Base-by-base conservation (phyloP, 1,140 invertebrate species). In the Orius laevigatus region DNA sequence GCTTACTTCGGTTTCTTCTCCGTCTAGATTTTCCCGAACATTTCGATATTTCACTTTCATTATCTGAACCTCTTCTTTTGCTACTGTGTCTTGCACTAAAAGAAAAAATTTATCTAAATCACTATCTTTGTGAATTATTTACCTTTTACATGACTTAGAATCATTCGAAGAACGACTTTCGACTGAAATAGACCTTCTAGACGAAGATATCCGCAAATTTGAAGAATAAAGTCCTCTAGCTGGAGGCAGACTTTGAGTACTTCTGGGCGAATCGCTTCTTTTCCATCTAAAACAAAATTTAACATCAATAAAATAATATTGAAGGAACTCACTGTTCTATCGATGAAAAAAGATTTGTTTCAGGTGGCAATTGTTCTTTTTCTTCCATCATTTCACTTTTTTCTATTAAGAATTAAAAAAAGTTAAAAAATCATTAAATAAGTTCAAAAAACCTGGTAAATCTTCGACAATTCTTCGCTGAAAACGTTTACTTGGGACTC, bases 401-500 rank as follows among this genome's bases (percentile, higher is more conserved):
- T n/a, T n/a, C n/a, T n/a, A n/a, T n/a, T n/a, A n/a, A n/a, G n/a
- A n/a, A n/a, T n/a, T n/a, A n/a, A n/a, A n/a, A n/a, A n/a, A n/a
- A n/a, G n/a, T n/a, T n/a, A n/a, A n/a, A n/a, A n/a, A n/a, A n/a
- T n/a, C n/a, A n/a, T n/a, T n/a, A n/a, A n/a, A n/a, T n/a, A n/a
- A n/a, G n/a, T n/a, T n/a, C n/a, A n/a, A n/a, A n/a, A n/a, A n/a
- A n/a, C n/a, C n/a, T n/a, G n/a, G n/a, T n/a, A n/a, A n/a, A n/a
- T n/a, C 76, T 63, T 84, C 82, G 46, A 81, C 74, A 49, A 79
- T 71, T 51, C 85, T 73, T 53, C 88, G 70, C 55, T 84, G 78
- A 59, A 84, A 84, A 53, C 89, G 71, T 54, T 86, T 73, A 52
- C 89, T 94, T 5, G 89, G 85, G n/a, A 81, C 84, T 55, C 91